Evolutionary conservation across 1,140 invertebrate species (phyloP).

Genomic region (Antheraea pernyi): DNA sequence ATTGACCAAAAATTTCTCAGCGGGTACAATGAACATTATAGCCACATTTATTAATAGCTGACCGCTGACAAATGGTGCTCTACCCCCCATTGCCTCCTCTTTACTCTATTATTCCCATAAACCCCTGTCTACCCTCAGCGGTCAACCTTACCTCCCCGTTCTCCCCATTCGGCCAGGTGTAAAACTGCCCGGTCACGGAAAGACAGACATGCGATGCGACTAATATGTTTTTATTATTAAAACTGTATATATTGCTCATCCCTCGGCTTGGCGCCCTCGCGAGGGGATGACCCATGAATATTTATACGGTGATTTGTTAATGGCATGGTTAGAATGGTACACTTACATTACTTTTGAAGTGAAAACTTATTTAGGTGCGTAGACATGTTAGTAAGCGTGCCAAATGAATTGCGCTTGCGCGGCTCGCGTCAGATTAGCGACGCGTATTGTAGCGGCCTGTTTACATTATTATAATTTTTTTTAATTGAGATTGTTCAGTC

Average conservation of each 20-base stretch:
- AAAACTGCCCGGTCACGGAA: conserved; percentile 76
- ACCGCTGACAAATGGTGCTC: conserved; percentile 66
- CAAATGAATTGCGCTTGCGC: no score
- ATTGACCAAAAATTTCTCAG: conserved; percentile 61
- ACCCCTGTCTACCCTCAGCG: conserved; percentile 40
- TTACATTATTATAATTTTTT: no score
- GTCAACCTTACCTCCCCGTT: conserved; percentile 31
- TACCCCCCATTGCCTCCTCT: conserved; percentile 46
- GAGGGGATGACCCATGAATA: conserved; percentile 65
- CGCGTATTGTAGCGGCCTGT: no score
- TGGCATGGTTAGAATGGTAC: conserved; percentile 30
- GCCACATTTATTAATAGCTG: conserved; percentile 73
- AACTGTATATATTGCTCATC: conserved; percentile 62
- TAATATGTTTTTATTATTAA: conserved; percentile 78
- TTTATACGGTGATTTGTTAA: conserved; percentile 71
- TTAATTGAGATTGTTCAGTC: no score
- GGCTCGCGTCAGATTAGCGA: no score
- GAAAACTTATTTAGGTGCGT: not conserved
- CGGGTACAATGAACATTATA: conserved; percentile 72
- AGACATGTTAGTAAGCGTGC: no score
- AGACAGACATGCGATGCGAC: conserved; percentile 73
- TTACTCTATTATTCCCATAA: conserved; percentile 56
- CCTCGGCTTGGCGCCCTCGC: conserved; percentile 29
- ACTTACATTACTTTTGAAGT: not conserved
- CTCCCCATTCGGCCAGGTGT: conserved; percentile 69